These are phyloP conservation scores for Pemphredon lugubris DNA, from an alignment of 2,888 invertebrate species.

Conservation along the genomic window DNA sequence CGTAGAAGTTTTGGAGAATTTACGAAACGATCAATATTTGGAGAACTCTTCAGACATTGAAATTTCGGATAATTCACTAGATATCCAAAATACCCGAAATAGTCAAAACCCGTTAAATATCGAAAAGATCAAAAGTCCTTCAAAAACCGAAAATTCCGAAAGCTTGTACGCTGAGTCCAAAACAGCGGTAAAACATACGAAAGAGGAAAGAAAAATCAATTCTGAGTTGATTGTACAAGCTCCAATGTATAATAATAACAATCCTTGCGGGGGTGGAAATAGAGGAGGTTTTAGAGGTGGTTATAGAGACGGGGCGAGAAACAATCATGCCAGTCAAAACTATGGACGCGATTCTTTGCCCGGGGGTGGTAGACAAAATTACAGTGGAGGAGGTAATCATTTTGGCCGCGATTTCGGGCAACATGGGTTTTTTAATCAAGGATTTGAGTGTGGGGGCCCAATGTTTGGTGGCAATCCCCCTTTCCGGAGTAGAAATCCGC, in stretches of 20 bases:
- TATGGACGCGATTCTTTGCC: constrained; percentile 81
- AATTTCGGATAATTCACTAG: too few species aligned
- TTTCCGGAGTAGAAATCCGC: constrained; percentile 75
- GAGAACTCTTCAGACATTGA: too few species aligned
- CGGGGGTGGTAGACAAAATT: constrained; percentile 74
- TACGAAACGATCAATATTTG: too few species aligned
- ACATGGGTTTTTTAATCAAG: constrained; percentile 70
- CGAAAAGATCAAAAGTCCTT: too few species aligned
- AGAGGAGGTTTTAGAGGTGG: constrained; percentile 73
- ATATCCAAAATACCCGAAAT: too few species aligned
- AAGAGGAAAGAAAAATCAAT: too few species aligned
- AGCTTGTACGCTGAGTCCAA: too few species aligned
- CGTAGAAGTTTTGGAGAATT: too few species aligned
- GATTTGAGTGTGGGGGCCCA: constrained; percentile 73
- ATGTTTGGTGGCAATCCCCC: constrained; percentile 69
- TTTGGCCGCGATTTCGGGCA: constrained; percentile 73
- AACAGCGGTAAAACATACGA: too few species aligned
- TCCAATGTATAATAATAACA: constrained; percentile 87
- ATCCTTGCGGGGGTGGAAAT: constrained; percentile 82
- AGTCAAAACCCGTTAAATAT: too few species aligned
- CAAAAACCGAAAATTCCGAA: too few species aligned
- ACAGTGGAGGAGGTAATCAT: constrained; percentile 78
- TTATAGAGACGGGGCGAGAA: constrained; percentile 72
- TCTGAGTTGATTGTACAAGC: constrained; percentile 81
- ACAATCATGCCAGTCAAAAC: constrained; percentile 75